Conservation (phyloP, 2,888 invertebrate species). For the Amorpha juglandis region DNA sequence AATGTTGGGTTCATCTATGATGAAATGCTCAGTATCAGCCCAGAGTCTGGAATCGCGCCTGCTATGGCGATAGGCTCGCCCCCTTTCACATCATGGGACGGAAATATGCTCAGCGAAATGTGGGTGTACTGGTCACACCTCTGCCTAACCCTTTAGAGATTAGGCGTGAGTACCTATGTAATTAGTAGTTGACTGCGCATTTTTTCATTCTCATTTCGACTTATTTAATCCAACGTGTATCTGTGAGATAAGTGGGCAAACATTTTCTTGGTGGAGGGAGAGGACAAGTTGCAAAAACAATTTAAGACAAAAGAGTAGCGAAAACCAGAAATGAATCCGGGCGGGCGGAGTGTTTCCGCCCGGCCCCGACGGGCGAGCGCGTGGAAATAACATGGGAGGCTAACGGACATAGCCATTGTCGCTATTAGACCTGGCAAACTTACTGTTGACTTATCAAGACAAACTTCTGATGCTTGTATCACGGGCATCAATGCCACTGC, state of each 20-base stretch:
- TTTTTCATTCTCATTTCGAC: slow-evolving; percentile 18
- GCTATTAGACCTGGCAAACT: slow-evolving; percentile 35
- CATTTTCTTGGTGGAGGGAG: slow-evolving; percentile 56
- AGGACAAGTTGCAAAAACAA: slow-evolving; percentile 75
- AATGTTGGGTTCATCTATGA: no score
- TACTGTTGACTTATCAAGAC: not conserved
- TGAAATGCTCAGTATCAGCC: no score
- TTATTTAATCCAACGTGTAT: slow-evolving; percentile 28
- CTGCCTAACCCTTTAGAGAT: no score
- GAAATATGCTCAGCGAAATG: no score
- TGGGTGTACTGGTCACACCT: no score
- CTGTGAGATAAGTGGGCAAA: slow-evolving; percentile 49
- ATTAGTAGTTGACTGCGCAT: not conserved
- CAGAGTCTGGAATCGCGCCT: no score
- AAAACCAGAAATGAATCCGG: slow-evolving; percentile 81
- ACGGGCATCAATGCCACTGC: no score
- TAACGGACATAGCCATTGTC: slow-evolving; percentile 47
- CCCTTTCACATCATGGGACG: no score
- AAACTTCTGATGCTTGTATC: no score
- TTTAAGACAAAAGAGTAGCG: slow-evolving; percentile 81
- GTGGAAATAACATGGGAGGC: slow-evolving; percentile 63
- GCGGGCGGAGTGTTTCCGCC: slow-evolving; percentile 68
- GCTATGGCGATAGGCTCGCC: no score
- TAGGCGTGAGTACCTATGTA: no score
- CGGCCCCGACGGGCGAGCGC: slow-evolving; percentile 60